A percentile compares a stretch with the other conserved stretches of the same genome.
phyloP scores from a whole-genome alignment of 2,797 vertebrate species.

The Apogon talboti region DNA sequence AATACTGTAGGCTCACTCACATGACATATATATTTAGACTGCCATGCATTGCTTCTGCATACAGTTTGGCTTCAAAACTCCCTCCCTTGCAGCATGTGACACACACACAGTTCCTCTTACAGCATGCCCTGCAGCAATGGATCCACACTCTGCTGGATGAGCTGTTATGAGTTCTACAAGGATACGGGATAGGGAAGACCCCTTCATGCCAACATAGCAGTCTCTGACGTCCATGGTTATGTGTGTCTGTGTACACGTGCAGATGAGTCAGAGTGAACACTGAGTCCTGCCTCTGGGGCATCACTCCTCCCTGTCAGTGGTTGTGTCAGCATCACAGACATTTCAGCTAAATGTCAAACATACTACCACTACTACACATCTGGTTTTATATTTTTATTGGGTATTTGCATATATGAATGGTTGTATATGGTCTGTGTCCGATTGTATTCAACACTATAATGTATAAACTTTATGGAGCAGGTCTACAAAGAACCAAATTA shows the following conservation, averaged over 20 bases:
- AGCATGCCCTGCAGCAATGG: conserved; percentile 51
- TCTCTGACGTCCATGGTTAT: conserved; percentile 39
- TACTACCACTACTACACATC: conserved; percentile 37
- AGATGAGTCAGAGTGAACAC: conserved; percentile 68
- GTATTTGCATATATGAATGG: conserved; percentile 15
- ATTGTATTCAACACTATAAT: conserved; percentile 8
- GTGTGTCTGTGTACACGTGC: conserved; percentile 45
- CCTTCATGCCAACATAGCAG: conserved; percentile 47
- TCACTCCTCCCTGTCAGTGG: conserved; percentile 53
- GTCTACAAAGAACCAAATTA: conserved; percentile 12
- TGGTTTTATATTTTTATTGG: conserved; percentile 22
- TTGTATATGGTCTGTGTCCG: conserved; percentile 7
- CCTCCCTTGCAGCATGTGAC: conserved; percentile 45
- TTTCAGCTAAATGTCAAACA: conserved; percentile 70
- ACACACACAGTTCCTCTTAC: conserved; percentile 45
- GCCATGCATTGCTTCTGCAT: background rate
- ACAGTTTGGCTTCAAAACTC: conserved; percentile 40
- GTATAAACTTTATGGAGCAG: conserved; percentile 7
- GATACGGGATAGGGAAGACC: conserved; percentile 59
- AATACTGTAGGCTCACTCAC: background rate
- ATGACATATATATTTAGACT: background rate
- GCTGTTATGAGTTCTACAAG: conserved; percentile 52
- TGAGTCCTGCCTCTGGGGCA: conserved; percentile 62
- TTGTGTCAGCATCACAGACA: conserved; percentile 69
- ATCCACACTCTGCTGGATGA: conserved; percentile 56